These are phyloP conservation scores for Asarcornis scutulata DNA, from an alignment of 2,113 vertebrate species.

Conservation along the genomic window DNA sequence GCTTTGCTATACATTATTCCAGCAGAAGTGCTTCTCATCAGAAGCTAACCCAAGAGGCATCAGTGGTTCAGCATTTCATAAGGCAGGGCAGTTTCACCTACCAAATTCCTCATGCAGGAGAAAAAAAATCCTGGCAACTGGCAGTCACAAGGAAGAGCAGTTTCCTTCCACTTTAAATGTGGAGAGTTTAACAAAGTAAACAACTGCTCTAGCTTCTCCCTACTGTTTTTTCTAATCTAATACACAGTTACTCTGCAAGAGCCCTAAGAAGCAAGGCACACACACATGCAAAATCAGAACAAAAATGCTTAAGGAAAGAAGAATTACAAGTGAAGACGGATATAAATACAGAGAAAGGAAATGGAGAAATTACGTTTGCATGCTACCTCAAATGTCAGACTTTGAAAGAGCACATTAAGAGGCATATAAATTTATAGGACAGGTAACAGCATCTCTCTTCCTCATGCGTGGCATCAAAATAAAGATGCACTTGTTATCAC, in stretches of 20 bases:
- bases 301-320: not conserved
- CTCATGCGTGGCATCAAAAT: not conserved
- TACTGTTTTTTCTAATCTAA: not conserved
- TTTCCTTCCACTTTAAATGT: slow-evolving; percentile 42
- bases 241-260: not conserved
- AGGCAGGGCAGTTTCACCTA: not conserved
- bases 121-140: not conserved
- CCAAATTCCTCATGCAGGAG: not conserved
- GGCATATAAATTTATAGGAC: not conserved
- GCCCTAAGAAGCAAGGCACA: not conserved
- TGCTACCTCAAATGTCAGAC: not conserved
- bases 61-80: not conserved
- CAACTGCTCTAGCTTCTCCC: not conserved
- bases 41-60: not conserved
- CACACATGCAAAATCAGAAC: not conserved
- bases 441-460: not conserved
- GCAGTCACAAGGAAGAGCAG: slow-evolving; percentile 3
- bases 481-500: not conserved
- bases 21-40: not conserved
- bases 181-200: slow-evolving; percentile 13
- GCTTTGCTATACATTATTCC: not conserved
- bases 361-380: not conserved
- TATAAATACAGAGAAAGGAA: not conserved
- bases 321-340: not conserved
- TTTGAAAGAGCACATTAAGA: not conserved